phyloP scores from a whole-genome alignment of 1,140 invertebrate genomes.

The Bombyx mandarina region DNA sequence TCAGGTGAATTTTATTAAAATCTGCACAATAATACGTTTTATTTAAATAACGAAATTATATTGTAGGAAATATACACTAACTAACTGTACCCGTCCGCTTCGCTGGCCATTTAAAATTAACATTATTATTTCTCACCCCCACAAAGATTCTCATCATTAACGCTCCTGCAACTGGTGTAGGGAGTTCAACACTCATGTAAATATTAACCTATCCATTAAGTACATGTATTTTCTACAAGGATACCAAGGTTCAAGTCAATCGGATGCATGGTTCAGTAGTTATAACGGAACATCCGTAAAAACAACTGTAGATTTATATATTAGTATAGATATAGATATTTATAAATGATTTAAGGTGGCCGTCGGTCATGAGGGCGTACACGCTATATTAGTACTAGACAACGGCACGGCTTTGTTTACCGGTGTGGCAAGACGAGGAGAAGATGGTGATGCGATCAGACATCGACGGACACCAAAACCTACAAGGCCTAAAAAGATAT shows the following conservation, averaged over 20 bases:
- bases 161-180: no score
- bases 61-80: background rate
- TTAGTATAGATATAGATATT: background rate
- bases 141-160: no score
- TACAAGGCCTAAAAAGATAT: conserved; percentile 93
- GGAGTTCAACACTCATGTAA: no score
- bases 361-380: conserved; percentile 93
- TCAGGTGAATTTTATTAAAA: conserved; percentile 29
- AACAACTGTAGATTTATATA: no score
- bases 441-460: conserved; percentile 93
- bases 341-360: conserved; percentile 73
- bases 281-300: no score
- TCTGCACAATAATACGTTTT: background rate
- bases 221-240: no score
- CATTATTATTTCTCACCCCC: no score
- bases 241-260: no score
- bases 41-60: background rate
- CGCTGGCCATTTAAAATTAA: no score
- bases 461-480: conserved; percentile 89
- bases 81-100: background rate
- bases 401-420: conserved; percentile 91
- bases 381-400: conserved; percentile 89
- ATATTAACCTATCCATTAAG: no score
- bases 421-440: conserved; percentile 91
- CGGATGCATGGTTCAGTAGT: no score